Evolutionary conservation across 2,113 vertebrate species (phyloP).

Genomic region (Nothocercus nigrocapillus): DNA sequence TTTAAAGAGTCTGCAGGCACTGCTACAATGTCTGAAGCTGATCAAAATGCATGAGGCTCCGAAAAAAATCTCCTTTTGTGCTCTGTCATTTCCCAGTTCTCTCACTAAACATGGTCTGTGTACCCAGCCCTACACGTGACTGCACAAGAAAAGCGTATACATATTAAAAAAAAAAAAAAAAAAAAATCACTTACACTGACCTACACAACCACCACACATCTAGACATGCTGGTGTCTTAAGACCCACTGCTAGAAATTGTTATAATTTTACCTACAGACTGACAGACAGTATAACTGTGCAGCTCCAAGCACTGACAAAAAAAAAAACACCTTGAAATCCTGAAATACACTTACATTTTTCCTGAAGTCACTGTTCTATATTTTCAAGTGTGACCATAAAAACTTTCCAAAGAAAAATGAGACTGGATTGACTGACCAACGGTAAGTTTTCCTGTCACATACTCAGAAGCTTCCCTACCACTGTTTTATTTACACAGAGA

Average conservation of each 20-base stretch:
- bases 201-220: fast-evolving
- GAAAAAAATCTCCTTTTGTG: background rate
- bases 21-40: background rate
- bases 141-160: background rate
- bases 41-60: background rate
- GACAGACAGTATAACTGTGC: background rate
- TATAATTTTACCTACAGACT: background rate
- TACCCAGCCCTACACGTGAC: background rate
- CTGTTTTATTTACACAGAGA: background rate
- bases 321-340: background rate
- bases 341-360: background rate
- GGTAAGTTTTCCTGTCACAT: background rate
- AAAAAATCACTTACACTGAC: fast-evolving
- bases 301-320: background rate
- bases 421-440: background rate
- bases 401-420: background rate
- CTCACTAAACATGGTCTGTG: background rate
- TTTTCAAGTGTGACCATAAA: fast-evolving
- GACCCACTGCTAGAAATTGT: fast-evolving
- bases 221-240: background rate
- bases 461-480: background rate
- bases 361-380: background rate
- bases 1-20: background rate
- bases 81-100: fast-evolving
- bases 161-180: background rate